phyloP scores from a whole-genome alignment of 2,797 vertebrate genomes.

The Pangasius larnaudii region DNA sequence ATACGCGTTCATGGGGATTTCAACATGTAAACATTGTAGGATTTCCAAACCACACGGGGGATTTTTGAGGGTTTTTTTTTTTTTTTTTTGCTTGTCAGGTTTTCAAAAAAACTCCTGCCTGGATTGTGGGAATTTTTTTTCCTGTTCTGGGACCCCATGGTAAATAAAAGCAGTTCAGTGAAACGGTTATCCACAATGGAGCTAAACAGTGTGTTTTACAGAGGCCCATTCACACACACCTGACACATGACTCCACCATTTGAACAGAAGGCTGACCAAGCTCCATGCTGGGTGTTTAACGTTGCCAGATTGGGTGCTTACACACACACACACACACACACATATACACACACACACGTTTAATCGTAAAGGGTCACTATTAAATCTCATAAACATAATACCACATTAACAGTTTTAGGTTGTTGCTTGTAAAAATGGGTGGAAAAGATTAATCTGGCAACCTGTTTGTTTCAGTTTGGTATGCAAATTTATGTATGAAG shows the following conservation, averaged over 20 bases:
- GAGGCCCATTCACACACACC: constrained; percentile 62
- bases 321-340: not conserved
- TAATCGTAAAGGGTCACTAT: not conserved
- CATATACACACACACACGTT: not conserved
- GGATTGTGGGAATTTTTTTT: not conserved
- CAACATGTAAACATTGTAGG: not conserved
- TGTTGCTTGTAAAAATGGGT: not conserved
- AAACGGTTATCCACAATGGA: constrained; percentile 47
- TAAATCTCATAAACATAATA: no score
- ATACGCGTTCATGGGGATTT: not conserved
- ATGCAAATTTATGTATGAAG: not conserved
- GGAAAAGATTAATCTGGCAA: not conserved
- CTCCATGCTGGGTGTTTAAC: not conserved
- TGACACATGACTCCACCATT: constrained; percentile 70
- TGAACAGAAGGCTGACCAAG: constrained; percentile 51
- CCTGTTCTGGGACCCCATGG: not conserved
- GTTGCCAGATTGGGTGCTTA: constrained; percentile 15
- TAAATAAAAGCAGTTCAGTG: constrained; percentile 49
- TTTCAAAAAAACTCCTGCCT: not conserved
- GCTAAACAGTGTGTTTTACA: constrained; percentile 57
- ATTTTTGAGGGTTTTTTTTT: not conserved
- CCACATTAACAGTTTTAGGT: no score
- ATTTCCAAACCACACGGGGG: not conserved
- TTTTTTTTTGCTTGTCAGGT: not conserved
- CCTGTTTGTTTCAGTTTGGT: not conserved